Evolutionary conservation across 2,888 invertebrate genomes (phyloP), one percentile per base, ranked within the genome.

Genomic region (Tenthredo distinguenda): DNA sequence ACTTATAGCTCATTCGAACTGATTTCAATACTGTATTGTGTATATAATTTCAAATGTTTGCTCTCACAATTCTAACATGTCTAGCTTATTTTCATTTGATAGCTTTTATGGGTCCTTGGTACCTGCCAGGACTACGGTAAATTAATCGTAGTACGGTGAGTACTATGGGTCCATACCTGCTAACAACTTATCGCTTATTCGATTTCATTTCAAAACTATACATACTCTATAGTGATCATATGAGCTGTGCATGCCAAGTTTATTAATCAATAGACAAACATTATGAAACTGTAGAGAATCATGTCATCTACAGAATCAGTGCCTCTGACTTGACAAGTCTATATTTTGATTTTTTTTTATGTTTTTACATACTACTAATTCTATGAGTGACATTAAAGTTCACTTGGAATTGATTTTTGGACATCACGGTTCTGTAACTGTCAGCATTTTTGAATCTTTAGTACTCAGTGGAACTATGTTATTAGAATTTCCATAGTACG

Each of bases 101-200:
- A 62, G 81, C 43, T 40, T 81, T 81, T 82, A 21, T 82, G 43
- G 55, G 10, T 18, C 65, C 68, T 26, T 68, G 43, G 82, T 68
- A 82, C 47, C 37, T 58, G 47, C 47, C 65, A 10, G 82, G 12
- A 82, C 68, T 82, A 82, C 31, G 40, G 18, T 40, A n/a, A 26
- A 65, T 68, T 82, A 68, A 26, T 68, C 58, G 82, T 82, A 82
- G 82, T 82, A 82, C 82, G 82, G 68, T 37, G 47, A 18, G 68
- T 82, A 82, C 68, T 79, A 58, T 26, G 82, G 68, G 68, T 68
- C 62, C 31, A 65, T 82, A 65, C 65, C 47, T 65, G 81, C 81
- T 58, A 55, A 47, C 71, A 34, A 68, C 68, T 15, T 65, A 31
- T 71, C 4, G 71, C 71, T 71, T 71, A 31, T 62, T 34, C 34